phyloP scores from a whole-genome alignment of 2,888 invertebrate species.

The Blera fallax region DNA sequence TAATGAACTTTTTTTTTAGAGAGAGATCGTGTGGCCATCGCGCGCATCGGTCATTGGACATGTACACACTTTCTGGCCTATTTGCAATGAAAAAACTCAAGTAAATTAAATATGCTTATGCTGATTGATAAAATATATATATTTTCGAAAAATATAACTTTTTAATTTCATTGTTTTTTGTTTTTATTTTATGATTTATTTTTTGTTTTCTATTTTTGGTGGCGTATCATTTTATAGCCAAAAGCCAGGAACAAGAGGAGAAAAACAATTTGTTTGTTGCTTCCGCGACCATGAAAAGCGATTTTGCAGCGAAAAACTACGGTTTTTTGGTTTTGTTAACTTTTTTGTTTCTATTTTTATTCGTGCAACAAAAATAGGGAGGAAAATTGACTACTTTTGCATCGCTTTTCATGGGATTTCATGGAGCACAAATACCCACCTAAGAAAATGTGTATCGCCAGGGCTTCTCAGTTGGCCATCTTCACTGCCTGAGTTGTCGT shows the following conservation, averaged over 20 bases:
- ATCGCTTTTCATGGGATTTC: slow-evolving; percentile 77
- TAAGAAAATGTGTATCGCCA: slow-evolving; percentile 83
- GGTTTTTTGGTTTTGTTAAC: background rate
- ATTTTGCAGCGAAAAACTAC: slow-evolving; percentile 29
- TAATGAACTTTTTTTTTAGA: slow-evolving; percentile 76
- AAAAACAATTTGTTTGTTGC: slow-evolving; percentile 53
- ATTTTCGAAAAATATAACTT: slow-evolving; percentile 42
- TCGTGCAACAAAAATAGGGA: slow-evolving; percentile 2
- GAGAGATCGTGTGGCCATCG: slow-evolving; percentile 81
- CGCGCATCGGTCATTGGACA: slow-evolving; percentile 83
- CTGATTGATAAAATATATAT: slow-evolving; percentile 49
- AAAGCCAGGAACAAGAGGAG: slow-evolving; percentile 72
- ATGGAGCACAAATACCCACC: slow-evolving; percentile 78
- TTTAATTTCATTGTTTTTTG: slow-evolving; percentile 25
- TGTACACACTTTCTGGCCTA: slow-evolving; percentile 82
- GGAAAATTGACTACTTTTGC: slow-evolving; percentile 30
- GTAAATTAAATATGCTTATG: slow-evolving; percentile 80
- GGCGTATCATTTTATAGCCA: slow-evolving; percentile 58
- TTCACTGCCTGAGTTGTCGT: slow-evolving; percentile 85
- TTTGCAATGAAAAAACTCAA: slow-evolving; percentile 82
- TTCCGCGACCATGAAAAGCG: slow-evolving; percentile 71
- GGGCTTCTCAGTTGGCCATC: slow-evolving; percentile 93
- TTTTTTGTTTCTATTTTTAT: slow-evolving; percentile 39
- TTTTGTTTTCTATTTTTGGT: slow-evolving; percentile 58
- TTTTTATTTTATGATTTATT: background rate